Percentiles rank a stretch among this genome's conserved stretches.
These are phyloP conservation scores for Trypoxylon attenuatum DNA, from an alignment of 2,888 invertebrate species.

Conservation along the genomic window DNA sequence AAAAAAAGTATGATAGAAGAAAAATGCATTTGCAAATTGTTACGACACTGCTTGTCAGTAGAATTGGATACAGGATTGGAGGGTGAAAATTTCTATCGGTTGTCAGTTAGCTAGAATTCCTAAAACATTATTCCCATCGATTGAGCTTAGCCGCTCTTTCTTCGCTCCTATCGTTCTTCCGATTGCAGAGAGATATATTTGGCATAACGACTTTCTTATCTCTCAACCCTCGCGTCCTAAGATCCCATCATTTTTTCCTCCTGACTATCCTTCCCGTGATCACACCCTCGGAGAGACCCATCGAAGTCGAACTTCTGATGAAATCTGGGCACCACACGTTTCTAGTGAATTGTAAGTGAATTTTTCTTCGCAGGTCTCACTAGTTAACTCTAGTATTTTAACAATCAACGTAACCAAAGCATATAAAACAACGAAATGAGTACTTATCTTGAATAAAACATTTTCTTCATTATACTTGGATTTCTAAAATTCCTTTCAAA, in stretches of 20 bases:
- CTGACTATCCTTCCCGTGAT: not conserved
- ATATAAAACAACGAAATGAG: too few relatives aligned
- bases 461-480: too few relatives aligned
- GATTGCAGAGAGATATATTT: conserved; percentile 29
- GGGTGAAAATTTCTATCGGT: conserved; percentile 56
- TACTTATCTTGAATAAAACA: too few relatives aligned
- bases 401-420: too few relatives aligned
- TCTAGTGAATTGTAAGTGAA: not conserved
- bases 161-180: conserved; percentile 24
- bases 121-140: conserved; percentile 10
- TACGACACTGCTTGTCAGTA: conserved; percentile 52
- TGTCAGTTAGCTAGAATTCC: conserved; percentile 49
- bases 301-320: not conserved
- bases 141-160: conserved; percentile 3
- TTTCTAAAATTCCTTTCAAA: too few relatives aligned
- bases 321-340: not conserved
- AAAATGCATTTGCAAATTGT: conserved; percentile 43
- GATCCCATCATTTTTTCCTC: conserved; percentile 2
- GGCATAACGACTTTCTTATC: conserved; percentile 42
- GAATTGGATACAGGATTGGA: conserved; percentile 41
- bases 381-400: too few relatives aligned
- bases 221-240: conserved; percentile 3
- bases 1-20: conserved; percentile 40
- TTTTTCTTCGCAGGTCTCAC: too few relatives aligned
- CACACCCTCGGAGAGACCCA: not conserved